Evolutionary conservation across 2,797 vertebrate genomes (phyloP).

Genomic region (Huso huso): DNA sequence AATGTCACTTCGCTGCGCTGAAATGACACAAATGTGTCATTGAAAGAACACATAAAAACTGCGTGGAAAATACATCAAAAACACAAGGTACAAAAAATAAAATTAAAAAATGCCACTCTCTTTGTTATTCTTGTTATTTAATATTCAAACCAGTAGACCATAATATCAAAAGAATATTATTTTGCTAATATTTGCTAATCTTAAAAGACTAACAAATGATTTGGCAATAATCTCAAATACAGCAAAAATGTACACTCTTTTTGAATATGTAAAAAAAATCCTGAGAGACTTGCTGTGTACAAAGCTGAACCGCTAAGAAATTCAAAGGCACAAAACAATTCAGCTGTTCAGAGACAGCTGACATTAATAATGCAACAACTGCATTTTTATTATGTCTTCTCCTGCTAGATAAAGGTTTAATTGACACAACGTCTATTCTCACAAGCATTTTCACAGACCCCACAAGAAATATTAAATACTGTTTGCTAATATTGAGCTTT

Average conservation of each 20-base stretch:
- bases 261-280: too few species aligned
- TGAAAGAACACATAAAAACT: too few species aligned
- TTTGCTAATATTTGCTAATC: neutral
- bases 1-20: too few species aligned
- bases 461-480: conserved; percentile 15
- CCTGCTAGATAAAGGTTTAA: conserved; percentile 23
- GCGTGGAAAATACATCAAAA: too few species aligned
- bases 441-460: conserved; percentile 11
- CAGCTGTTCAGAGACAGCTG: conserved; percentile 16
- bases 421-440: conserved; percentile 27
- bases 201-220: neutral
- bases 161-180: too few species aligned
- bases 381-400: conserved; percentile 25
- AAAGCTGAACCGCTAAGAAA: neutral
- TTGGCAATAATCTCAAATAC: conserved; percentile 5
- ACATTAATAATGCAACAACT: conserved; percentile 31
- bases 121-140: too few species aligned
- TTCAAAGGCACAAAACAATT: conserved; percentile 12
- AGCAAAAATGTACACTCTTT: neutral
- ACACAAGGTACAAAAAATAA: too few species aligned
- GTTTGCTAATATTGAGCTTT: conserved; percentile 18
- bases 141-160: too few species aligned
- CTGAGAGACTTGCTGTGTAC: neutral
- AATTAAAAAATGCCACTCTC: too few species aligned
- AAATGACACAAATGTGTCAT: too few species aligned